Conservation (phyloP, 2,888 invertebrate species). For the Drosophila paramelanica region DNA sequence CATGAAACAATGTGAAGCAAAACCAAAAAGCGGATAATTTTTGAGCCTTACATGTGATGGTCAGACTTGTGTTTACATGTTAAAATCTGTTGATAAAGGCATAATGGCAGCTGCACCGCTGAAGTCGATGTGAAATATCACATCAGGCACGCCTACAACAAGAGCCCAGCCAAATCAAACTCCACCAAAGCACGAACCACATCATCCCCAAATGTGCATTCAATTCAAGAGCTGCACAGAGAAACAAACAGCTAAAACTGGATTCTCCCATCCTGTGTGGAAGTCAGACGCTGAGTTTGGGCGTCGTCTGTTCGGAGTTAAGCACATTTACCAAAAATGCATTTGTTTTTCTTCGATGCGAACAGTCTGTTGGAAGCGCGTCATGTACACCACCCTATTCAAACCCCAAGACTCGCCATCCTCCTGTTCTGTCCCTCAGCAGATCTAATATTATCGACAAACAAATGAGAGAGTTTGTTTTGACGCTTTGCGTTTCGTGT, state of each 20-base stretch:
- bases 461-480: constrained; percentile 69
- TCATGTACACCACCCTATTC: constrained; percentile 11
- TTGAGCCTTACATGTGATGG: constrained; percentile 21
- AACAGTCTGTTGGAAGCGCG: constrained; percentile 12
- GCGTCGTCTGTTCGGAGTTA: constrained; percentile 33
- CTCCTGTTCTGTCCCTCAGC: neutral
- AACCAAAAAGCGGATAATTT: constrained; percentile 41
- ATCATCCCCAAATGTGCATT: constrained; percentile 25
- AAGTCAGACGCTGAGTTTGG: constrained; percentile 9
- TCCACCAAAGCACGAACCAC: neutral
- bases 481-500: constrained; percentile 59
- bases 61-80: constrained; percentile 7
- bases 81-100: constrained; percentile 34
- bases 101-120: constrained; percentile 8
- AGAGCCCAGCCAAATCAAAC: neutral
- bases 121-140: constrained; percentile 13
- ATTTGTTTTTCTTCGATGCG: constrained; percentile 61
- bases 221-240: constrained; percentile 16
- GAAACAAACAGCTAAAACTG: constrained; percentile 22
- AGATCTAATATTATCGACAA: constrained; percentile 27
- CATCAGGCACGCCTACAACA: constrained; percentile 44
- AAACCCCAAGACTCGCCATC: neutral
- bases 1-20: constrained; percentile 34
- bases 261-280: neutral
- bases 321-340: constrained; percentile 56